These are phyloP conservation scores for Emydura subglobosa DNA, from an alignment of 2,113 vertebrate species.

Conservation along the genomic window DNA sequence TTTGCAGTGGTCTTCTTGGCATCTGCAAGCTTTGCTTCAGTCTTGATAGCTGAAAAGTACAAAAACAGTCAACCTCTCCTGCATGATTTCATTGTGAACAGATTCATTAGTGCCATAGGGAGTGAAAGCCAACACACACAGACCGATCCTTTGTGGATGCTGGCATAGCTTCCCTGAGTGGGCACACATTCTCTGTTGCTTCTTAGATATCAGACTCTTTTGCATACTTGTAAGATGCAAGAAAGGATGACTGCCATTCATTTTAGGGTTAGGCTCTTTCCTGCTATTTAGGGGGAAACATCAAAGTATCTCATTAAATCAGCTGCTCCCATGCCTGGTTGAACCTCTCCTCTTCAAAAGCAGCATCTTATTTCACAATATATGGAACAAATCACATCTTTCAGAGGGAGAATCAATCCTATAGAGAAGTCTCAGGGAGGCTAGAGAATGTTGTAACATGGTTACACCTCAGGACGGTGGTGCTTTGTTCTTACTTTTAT, in stretches of 20 bases:
- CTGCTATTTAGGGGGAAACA: neutral
- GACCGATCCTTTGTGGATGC: neutral
- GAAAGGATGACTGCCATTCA: neutral
- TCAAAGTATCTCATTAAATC: neutral
- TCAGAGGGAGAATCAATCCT: neutral
- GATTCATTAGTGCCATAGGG: accelerated
- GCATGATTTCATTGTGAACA: neutral
- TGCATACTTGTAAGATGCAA: accelerated
- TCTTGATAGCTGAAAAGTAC: conserved; percentile 83
- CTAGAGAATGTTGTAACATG: accelerated
- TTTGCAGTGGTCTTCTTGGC: conserved; percentile 85
- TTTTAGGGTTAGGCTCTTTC: neutral
- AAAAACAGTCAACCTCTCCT: neutral
- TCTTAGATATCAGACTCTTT: accelerated
- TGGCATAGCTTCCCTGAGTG: neutral
- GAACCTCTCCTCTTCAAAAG: neutral
- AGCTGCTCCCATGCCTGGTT: neutral
- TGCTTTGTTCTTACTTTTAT: neutral
- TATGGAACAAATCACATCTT: accelerated
- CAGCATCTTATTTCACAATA: neutral
- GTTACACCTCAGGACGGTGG: neutral
- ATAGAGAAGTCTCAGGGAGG: neutral
- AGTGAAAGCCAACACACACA: accelerated
- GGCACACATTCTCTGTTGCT: neutral
- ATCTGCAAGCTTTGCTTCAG: conserved; percentile 85